These are phyloP conservation scores for Polydesmus complanatus DNA, from an alignment of 2,888 invertebrate genomes.

Conservation along the genomic window DNA sequence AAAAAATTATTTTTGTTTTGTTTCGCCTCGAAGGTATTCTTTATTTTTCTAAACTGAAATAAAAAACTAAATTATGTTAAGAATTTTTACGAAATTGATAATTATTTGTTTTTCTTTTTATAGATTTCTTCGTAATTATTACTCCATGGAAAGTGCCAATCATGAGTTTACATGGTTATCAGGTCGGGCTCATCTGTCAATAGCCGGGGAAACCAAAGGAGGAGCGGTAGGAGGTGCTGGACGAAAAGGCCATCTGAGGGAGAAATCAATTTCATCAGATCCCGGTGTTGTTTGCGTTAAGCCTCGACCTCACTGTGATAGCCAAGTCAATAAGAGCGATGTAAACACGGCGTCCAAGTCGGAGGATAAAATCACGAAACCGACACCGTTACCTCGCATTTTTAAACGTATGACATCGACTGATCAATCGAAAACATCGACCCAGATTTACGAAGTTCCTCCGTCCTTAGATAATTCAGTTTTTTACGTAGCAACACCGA, in stretches of 20 bases:
- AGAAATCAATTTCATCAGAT: not conserved
- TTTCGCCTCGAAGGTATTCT: too few relatives aligned
- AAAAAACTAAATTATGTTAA: not conserved
- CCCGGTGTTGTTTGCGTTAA: not conserved
- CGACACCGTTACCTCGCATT: conserved; percentile 4
- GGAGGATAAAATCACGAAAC: not conserved
- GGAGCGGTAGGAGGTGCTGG: too few relatives aligned
- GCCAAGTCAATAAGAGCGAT: not conserved
- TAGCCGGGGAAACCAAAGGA: not conserved
- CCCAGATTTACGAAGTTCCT: conserved; percentile 11
- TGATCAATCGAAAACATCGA: not conserved
- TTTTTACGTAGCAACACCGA: conserved; percentile 14
- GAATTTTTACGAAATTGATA: not conserved
- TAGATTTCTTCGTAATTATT: not conserved
- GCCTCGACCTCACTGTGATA: not conserved
- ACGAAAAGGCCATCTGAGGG: too few relatives aligned
- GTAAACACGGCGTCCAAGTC: not conserved
- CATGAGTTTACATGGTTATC: conserved; percentile 11
- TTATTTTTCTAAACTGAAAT: too few relatives aligned
- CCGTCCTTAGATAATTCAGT: conserved; percentile 2
- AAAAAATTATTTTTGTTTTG: too few relatives aligned
- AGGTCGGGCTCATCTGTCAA: conserved; percentile 5
- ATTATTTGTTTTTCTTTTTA: not conserved
- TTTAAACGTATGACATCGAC: not conserved
- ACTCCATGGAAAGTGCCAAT: conserved; percentile 12